Percentiles rank a stretch among this genome's conserved stretches.
phyloP scores from a whole-genome alignment of 2,888 invertebrate species.

The Anorthoa munda region DNA sequence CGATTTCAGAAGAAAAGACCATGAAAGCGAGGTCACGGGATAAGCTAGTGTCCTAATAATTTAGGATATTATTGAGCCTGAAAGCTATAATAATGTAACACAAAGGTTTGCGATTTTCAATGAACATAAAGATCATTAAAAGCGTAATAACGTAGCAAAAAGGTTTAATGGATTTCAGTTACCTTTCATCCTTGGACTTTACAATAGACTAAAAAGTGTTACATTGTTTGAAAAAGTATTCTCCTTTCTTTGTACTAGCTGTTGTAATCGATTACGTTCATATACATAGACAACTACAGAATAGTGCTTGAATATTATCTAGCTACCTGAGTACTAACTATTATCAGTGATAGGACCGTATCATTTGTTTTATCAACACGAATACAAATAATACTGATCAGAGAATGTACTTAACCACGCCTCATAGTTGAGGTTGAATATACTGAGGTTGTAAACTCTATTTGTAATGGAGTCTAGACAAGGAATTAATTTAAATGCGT shows the following conservation, averaged over 20 bases:
- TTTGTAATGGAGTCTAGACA: conserved; percentile 32
- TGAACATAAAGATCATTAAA: not conserved
- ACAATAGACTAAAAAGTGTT: conserved; percentile 32
- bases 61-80: not conserved
- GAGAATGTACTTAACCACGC: conserved; percentile 39
- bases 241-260: not conserved
- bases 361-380: conserved; percentile 63
- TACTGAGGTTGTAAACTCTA: conserved; percentile 28
- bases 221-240: conserved; percentile 32
- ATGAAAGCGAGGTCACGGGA: too few species aligned
- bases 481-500: conserved; percentile 18
- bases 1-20: too few species aligned
- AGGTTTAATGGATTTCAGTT: conserved; percentile 11
- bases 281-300: conserved; percentile 10
- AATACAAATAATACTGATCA: conserved; percentile 62
- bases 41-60: not conserved
- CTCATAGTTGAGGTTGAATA: conserved; percentile 27
- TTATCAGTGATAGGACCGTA: conserved; percentile 60
- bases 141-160: conserved; percentile 24
- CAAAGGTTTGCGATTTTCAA: conserved; percentile 6
- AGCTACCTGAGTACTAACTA: conserved; percentile 48
- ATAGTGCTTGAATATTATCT: conserved; percentile 27
- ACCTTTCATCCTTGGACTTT: conserved; percentile 18
- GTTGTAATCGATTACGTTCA: conserved; percentile 19
- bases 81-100: not conserved